Evolutionary conservation across 2,888 invertebrate species (phyloP), one percentile per base, ranked within the genome.

Genomic region (Catotricha subobsoleta): DNA sequence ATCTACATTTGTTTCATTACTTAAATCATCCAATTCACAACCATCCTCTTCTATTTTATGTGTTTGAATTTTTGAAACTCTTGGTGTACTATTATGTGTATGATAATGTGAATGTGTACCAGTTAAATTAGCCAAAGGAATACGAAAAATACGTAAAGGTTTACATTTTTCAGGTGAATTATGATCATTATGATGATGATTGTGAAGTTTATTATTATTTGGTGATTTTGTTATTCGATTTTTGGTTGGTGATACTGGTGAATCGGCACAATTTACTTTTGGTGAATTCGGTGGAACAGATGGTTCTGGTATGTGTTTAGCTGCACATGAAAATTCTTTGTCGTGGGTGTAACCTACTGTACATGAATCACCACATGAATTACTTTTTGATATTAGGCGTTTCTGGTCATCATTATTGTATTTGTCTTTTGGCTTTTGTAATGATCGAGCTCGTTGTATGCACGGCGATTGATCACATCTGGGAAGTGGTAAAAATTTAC

Each of bases 51-150:
- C 45, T 36, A 48, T 48, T 35, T 48, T 48, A 13, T 40, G 6
- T 8, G 34, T 20, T n/a, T 20, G 34, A 13, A 21, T 8, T 21
- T 34, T 34, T 25, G 42, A 36, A 8, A 35, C 20, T 23, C 29
- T 35, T 25, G 43, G 41, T 3, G 36, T 25, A 23, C 31, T 36
- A 27, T 36, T 52, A 33, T 56, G 55, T 33, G 54, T 52, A 42
- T 57, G 57, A 30, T 54, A 56, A 29, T 56, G 56, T 7, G 56
- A 57, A 44, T 56, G 54, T 0, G 54, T 49, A 1, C 57, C 56
- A 10, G 54, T 55, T 15, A 57, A 41, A 39, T 57, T 56, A 19
- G 53, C 50, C 35, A 57, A 42, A 3, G 56, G 57, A 40, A 57
- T 57, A 29, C 56, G 50, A 46, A 54, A 57, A n/a, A 57, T 50